Conservation (phyloP, 2,113 vertebrate species). For the Phrynosoma blainvillii region DNA sequence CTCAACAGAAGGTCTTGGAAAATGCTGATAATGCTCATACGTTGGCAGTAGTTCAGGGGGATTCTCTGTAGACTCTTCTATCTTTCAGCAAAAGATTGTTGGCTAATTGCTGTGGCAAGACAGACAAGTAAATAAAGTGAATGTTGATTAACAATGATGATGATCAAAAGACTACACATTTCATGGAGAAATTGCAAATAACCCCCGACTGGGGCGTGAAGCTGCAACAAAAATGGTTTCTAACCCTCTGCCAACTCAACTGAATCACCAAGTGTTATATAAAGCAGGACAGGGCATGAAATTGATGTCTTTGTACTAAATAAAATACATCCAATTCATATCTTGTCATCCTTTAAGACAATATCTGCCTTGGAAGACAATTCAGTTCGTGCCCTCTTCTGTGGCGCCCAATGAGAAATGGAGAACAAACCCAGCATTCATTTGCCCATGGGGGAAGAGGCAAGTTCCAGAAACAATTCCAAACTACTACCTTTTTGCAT, state of each 20-base stretch:
- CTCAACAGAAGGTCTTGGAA: constrained; percentile 10
- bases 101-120: constrained; percentile 25
- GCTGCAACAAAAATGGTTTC: neutral
- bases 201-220: neutral
- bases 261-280: too few species aligned
- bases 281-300: too few species aligned
- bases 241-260: too few species aligned
- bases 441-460: neutral
- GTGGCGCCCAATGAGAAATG: neutral
- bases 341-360: too few species aligned
- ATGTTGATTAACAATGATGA: constrained; percentile 17
- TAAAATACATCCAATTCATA: neutral
- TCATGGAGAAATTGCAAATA: rapidly evolving
- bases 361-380: neutral
- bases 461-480: neutral
- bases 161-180: rapidly evolving
- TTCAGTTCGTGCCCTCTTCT: neutral
- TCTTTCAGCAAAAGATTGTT: constrained; percentile 38
- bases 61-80: constrained; percentile 7
- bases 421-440: neutral
- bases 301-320: too few species aligned
- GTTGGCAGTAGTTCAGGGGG: constrained; percentile 14
- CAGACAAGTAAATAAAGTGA: constrained; percentile 54
- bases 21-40: constrained; percentile 19
- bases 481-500: neutral